phyloP scores from a whole-genome alignment of 2,888 invertebrate species.

The Drosophila lutescens region DNA sequence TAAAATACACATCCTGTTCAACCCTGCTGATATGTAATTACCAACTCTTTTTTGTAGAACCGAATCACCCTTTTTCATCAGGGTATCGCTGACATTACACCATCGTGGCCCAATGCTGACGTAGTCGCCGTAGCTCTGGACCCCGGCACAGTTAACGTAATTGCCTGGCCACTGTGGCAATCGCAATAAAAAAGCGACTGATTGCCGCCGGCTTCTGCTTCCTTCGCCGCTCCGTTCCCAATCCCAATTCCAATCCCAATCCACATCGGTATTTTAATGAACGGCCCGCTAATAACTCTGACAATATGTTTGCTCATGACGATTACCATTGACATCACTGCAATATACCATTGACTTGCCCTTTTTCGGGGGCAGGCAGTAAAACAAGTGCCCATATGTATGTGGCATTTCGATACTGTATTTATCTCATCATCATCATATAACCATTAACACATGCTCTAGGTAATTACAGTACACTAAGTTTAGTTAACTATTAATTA shows the following conservation, averaged over 20 bases:
- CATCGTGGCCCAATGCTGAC: constrained; percentile 19
- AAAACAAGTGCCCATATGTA: constrained; percentile 36
- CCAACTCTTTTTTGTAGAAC: neutral
- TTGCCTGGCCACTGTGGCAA: constrained; percentile 54
- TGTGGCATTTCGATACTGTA: constrained; percentile 69
- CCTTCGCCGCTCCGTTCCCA: constrained; percentile 1
- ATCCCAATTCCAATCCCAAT: neutral
- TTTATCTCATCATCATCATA: constrained; percentile 59
- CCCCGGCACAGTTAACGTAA: constrained; percentile 64
- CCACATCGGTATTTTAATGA: constrained; percentile 53
- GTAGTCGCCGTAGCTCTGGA: constrained; percentile 16
- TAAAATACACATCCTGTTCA: neutral
- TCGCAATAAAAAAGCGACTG: constrained; percentile 56
- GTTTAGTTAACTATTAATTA: constrained; percentile 76
- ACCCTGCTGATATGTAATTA: neutral
- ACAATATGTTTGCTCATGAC: constrained; percentile 48
- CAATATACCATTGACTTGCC: constrained; percentile 3
- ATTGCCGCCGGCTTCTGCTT: constrained; percentile 30
- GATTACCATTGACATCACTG: constrained; percentile 71
- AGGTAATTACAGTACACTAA: constrained; percentile 73
- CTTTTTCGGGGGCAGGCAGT: constrained; percentile 2
- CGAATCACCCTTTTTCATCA: neutral
- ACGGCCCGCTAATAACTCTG: constrained; percentile 47
- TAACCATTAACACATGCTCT: constrained; percentile 80
- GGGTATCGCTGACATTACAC: constrained; percentile 16